phyloP scores from a whole-genome alignment of 2,888 invertebrate genomes.

The Herminia tarsipennalis region DNA sequence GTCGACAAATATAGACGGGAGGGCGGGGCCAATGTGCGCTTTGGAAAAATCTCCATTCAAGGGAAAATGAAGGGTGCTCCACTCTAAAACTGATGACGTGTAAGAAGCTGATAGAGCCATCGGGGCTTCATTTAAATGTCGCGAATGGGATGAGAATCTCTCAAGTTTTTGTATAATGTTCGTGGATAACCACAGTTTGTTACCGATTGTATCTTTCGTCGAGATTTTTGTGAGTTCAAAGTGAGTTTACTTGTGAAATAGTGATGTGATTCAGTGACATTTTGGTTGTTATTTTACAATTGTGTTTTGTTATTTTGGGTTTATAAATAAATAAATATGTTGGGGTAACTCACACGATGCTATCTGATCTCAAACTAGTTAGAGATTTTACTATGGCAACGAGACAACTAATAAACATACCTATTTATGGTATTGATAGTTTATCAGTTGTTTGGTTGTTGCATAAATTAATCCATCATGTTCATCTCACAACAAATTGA shows the following conservation, averaged over 20 bases:
- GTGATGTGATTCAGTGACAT: not conserved
- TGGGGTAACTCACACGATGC: too few species aligned
- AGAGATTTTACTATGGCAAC: too few species aligned
- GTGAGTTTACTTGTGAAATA: conserved; percentile 5
- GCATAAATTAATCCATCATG: too few species aligned
- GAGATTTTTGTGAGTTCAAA: conserved; percentile 20
- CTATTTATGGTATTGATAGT: too few species aligned
- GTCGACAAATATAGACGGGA: conserved; percentile 57
- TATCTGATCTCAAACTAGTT: too few species aligned
- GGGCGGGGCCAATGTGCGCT: conserved; percentile 51
- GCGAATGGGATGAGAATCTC: conserved; percentile 64
- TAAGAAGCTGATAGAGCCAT: conserved; percentile 77
- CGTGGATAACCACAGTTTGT: conserved; percentile 30
- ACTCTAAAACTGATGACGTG: conserved; percentile 77
- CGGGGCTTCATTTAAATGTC: conserved; percentile 74
- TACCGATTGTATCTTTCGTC: conserved; percentile 32
- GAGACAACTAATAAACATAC: too few species aligned
- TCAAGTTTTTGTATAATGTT: conserved; percentile 53
- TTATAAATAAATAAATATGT: too few species aligned
- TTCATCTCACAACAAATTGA: too few species aligned
- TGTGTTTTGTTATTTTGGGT: not conserved
- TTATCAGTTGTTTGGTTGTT: too few species aligned
- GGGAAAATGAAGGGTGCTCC: conserved; percentile 70
- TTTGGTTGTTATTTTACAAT: not conserved
- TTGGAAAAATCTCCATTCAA: conserved; percentile 69